Base-by-base conservation (phyloP, 2,888 invertebrate species). In the Xiphydria camelus region DNA sequence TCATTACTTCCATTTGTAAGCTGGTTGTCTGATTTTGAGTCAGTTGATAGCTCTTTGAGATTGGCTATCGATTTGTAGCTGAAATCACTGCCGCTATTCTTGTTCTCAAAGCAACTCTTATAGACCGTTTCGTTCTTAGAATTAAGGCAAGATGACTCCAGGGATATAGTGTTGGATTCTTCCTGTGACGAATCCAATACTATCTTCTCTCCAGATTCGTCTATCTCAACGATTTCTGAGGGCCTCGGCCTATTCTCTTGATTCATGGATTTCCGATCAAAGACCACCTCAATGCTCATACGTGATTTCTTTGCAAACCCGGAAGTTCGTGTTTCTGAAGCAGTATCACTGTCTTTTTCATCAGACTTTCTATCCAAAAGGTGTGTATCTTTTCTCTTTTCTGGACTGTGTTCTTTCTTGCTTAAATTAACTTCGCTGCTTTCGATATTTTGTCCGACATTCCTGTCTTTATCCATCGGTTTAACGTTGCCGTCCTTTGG, bases 201-300 rank as follows among this genome's bases (percentile, higher is more conserved):
- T 3, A 67, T 62, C 20, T 62, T 65, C 9, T 70, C 67, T 1
- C 59, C 62, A 1, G 68, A 66, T 34, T 71, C 71, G 20, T 64
- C 63, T 5, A 73, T 67, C 35, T 70, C 67, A 1, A 73, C 68
- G n/a, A 70, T 33, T 34, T 68, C 68, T 15, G 55, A 53, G 1
- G 61, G 47, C 20, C 49, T 61, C 1, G 41, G 25, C 41, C 61
- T 63, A 4, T 58, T 57, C 29, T 52, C 48, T 10, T 40, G 49
- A 4, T 41, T 55, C 6, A 46, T 48, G 1, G 48, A 37, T 17
- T 59, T 53, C 25, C 60, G 53, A 20, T 73, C 72, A 31, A 60
- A 73, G 36, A 73, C 60, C 1, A 70, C 55, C 55, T 72, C 72
- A 29, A 73, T 55, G 39, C 72, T 72, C 46, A 54, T 57, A 34